Conservation (phyloP, 2,113 vertebrate species). For the Cryptotis parvus region DNA sequence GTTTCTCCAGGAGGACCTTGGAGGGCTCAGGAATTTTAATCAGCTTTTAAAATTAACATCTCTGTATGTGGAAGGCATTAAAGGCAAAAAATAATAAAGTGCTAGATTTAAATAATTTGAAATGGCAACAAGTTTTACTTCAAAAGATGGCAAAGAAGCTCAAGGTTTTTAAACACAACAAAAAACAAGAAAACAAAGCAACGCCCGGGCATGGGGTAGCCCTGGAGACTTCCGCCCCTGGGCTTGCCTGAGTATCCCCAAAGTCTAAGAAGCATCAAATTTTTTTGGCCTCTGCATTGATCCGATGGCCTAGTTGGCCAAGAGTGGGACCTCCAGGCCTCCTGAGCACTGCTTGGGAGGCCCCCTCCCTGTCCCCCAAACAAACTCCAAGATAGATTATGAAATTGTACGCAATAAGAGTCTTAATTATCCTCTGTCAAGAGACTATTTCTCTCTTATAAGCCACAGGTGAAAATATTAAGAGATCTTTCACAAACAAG, state of each 20-base stretch:
- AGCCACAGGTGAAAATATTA: slow-evolving; percentile 32
- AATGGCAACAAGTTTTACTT: slow-evolving; percentile 21
- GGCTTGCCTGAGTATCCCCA: too few species aligned
- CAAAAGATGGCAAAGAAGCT: not conserved
- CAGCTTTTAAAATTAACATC: slow-evolving; percentile 41
- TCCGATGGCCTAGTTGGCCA: too few species aligned
- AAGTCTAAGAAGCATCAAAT: too few species aligned
- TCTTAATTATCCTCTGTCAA: slow-evolving; percentile 10
- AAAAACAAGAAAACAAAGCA: too few species aligned
- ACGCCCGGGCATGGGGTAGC: too few species aligned
- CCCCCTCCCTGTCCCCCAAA: too few species aligned
- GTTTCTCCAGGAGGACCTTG: not conserved
- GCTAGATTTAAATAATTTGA: slow-evolving; percentile 21
- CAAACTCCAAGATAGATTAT: not conserved
- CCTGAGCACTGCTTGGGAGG: too few species aligned
- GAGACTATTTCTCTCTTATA: not conserved
- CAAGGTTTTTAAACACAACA: not conserved
- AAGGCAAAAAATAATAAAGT: slow-evolving; percentile 35
- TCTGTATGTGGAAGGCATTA: not conserved
- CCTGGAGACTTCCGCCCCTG: too few species aligned
- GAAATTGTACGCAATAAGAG: not conserved
- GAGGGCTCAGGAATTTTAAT: not conserved
- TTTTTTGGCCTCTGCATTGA: too few species aligned
- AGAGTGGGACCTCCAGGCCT: too few species aligned
- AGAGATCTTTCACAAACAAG: not conserved